Conservation (phyloP, 2,797 vertebrate species). For the Ceryle rudis region DNA sequence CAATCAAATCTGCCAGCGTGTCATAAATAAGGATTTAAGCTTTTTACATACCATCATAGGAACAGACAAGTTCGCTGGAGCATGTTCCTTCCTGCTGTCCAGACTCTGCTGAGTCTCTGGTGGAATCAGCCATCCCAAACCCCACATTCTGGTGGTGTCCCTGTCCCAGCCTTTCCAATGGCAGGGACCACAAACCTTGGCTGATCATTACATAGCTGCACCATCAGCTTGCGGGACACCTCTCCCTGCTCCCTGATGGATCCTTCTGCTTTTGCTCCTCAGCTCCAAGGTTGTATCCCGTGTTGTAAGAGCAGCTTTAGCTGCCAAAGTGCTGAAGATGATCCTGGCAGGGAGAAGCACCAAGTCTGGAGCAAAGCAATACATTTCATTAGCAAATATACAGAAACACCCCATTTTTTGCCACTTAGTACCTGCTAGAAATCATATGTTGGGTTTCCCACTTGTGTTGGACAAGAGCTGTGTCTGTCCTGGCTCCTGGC, state of each 20-base stretch:
- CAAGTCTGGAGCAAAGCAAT: neutral
- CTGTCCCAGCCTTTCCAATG: neutral
- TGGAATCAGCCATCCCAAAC: neutral
- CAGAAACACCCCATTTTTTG: neutral
- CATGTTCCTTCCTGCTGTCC: neutral
- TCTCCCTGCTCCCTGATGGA: neutral
- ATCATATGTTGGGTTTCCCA: fast-evolving
- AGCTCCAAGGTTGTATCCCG: neutral
- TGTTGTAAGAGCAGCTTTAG: neutral
- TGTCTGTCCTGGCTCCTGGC: neutral
- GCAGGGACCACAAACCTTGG: neutral
- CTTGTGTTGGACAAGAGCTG: neutral
- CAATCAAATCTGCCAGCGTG: neutral
- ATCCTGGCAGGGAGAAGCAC: neutral
- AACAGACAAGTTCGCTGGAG: neutral
- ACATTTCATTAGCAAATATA: neutral
- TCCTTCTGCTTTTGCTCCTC: neutral
- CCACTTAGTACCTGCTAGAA: neutral
- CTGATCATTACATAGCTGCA: neutral
- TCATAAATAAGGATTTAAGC: neutral
- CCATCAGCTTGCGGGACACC: neutral
- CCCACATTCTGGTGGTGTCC: neutral
- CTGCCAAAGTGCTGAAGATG: neutral
- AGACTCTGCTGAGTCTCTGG: neutral
- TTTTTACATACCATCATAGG: neutral